Evolutionary conservation across 2,113 vertebrate genomes (phyloP).

Genomic region (Craseonycteris thonglongyai): DNA sequence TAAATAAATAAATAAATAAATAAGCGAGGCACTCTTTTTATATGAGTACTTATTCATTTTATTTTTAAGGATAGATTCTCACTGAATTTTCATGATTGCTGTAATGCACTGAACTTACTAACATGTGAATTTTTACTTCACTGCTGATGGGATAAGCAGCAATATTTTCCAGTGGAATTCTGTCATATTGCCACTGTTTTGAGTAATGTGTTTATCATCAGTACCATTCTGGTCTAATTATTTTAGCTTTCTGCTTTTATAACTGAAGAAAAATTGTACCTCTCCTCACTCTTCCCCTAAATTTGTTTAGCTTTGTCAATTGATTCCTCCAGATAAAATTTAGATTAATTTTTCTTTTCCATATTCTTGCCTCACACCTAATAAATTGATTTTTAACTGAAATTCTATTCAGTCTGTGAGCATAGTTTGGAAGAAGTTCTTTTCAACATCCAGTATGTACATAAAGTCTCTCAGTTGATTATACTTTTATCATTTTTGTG

Average conservation of each 20-base stretch:
- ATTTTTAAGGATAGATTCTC: background rate
- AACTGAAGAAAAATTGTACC: background rate
- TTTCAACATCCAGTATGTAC: background rate
- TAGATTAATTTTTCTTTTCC: background rate
- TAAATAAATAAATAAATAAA: no score
- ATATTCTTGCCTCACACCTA: background rate
- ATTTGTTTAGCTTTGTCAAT: background rate
- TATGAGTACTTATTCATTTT: background rate
- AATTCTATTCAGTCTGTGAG: background rate
- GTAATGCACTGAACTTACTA: background rate
- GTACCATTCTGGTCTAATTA: background rate
- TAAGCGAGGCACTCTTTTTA: no score
- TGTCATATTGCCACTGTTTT: background rate
- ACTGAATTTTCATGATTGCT: background rate
- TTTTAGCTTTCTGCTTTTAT: background rate
- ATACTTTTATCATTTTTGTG: background rate
- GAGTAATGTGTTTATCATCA: background rate
- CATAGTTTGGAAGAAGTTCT: background rate
- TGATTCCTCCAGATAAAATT: background rate
- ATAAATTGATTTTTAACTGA: background rate
- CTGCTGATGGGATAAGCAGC: background rate
- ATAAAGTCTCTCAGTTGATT: background rate
- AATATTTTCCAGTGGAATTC: background rate
- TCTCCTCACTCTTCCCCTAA: background rate
- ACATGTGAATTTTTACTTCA: background rate